Evolutionary conservation across 2,888 invertebrate genomes (phyloP), one percentile per base, ranked within the genome.

Genomic region (Dione vanillae): DNA sequence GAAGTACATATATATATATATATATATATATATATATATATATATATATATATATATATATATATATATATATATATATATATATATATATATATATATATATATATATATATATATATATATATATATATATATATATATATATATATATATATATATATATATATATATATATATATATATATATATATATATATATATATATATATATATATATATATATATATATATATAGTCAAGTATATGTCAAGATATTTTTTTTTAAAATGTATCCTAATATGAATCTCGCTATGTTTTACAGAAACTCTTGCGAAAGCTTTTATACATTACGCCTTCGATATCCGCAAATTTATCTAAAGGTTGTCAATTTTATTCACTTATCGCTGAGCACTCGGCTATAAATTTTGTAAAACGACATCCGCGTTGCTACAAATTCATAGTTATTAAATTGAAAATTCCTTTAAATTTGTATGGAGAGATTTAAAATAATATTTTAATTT

Each of bases 341-440:
- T 40, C 58, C 45, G 43, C 20, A 67, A 49, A 49, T 61, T 51
- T 67, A 61, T 52, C 49, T 59, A 45, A 9, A 41, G 52, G 41
- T 61, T 67, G 67, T 67, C 61, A 61, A 67, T 61, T 67, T 61
- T 67, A 67, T 67, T 61, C 67, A 61, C 51, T 67, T 67, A 67
- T 67, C 67, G 59, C 43, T 8, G 59, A 67, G 67, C 67, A 67
- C 67, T 67, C 59, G 47, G 51, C 61, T 40, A 58, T 41, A 61
- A 67, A 61, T 61, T 61, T 43, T 61, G 58, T 51, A 61, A 61
- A 59, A 51, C 43, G 67, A 16, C 51, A 61, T 61, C 41, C 51
- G 61, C 40, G 67, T 52, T 58, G 58, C 47, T 58, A 61, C 41
- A 49, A 41, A 43, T 67, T 59, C 58, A 40, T 67, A 59, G 58